Evolutionary conservation across 1,140 invertebrate genomes (phyloP), one percentile per base, ranked within the genome.

Genomic region (Sinonovacula constricta): DNA sequence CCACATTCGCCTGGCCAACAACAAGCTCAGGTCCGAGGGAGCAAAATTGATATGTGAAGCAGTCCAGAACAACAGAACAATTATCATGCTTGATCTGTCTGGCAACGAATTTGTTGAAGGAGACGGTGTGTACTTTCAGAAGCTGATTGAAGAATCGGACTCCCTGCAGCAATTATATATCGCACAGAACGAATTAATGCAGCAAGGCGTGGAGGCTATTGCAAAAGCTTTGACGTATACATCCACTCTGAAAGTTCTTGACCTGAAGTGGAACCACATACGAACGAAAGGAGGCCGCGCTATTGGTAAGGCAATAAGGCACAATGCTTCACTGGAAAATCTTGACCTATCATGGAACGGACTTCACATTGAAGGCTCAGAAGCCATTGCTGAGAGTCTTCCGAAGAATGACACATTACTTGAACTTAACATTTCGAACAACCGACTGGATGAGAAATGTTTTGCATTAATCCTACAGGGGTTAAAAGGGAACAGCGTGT

Each of bases 211-310:
- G 7, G 53, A 75, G 49, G 30, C 65, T 18, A 54, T 85, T n/a
- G 66, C 77, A 0, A 45, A 70, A 30, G 82, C 75, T 30, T 28
- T 85, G 30, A 57, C 75, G 7, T 66, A 69, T 3, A 86, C 79
- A 45, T 60, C 59, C 5, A 69, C 34, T 45, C 54, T 86, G 31
- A 26, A 80, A 34, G 56, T 65, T 15, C 63, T 86, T n/a, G 82
- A 86, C 59, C 67, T 86, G 18, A 81, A 81, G 39, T 86, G 85
- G 85, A 86, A 86, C 30, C 83, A 86, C 63, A 79, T 86, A 1
- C 67, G 85, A 54, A 60, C 81, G 33, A 26, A 77, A 26, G 85
- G 85, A 1, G 85, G 79, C 12, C 67, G 65, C 14, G 82, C 81
- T 12, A 68, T 86, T 0, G 85, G 77, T 22, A 56, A 82, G 51